Percentiles rank a stretch among this genome's conserved stretches.
phyloP scores from a whole-genome alignment of 2,797 vertebrate genomes.

The Mormyrus hasselquistii region DNA sequence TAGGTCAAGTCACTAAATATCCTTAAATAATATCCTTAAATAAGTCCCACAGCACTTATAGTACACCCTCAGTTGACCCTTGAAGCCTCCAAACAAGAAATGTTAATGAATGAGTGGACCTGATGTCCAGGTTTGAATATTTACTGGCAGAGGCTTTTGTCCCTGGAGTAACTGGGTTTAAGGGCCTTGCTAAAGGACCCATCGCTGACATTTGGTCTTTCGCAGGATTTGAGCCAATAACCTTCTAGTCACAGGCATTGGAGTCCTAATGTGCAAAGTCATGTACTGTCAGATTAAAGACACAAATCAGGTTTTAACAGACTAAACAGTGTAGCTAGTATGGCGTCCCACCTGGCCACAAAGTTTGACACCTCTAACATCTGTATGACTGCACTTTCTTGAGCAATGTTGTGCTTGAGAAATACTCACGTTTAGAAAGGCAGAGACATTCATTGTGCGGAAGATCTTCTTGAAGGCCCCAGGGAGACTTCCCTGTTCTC shows the following conservation, averaged over 20 bases:
- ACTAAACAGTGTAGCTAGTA: neutral
- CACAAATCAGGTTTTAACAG: neutral
- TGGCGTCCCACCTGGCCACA: neutral
- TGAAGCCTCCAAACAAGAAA: neutral
- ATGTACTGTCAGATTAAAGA: neutral
- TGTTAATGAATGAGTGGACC: neutral
- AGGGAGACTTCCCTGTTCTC: conserved; percentile 74
- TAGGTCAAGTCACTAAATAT: neutral
- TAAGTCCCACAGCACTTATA: neutral
- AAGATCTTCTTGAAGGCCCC: conserved; percentile 81
- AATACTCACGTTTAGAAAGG: conserved; percentile 72
- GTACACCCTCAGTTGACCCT: neutral
- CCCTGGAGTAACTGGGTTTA: neutral
- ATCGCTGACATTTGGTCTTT: neutral
- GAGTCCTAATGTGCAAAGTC: neutral
- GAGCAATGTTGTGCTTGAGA: neutral
- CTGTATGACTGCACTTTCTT: neutral
- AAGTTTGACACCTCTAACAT: neutral
- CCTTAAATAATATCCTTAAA: neutral
- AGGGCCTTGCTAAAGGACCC: neutral
- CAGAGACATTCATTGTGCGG: conserved; percentile 74
- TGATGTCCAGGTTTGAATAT: neutral
- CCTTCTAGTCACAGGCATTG: neutral
- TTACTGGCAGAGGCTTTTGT: neutral
- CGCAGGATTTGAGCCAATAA: neutral